Conservation (phyloP, 2,113 vertebrate species). For the Ceyx cyanopectus region DNA sequence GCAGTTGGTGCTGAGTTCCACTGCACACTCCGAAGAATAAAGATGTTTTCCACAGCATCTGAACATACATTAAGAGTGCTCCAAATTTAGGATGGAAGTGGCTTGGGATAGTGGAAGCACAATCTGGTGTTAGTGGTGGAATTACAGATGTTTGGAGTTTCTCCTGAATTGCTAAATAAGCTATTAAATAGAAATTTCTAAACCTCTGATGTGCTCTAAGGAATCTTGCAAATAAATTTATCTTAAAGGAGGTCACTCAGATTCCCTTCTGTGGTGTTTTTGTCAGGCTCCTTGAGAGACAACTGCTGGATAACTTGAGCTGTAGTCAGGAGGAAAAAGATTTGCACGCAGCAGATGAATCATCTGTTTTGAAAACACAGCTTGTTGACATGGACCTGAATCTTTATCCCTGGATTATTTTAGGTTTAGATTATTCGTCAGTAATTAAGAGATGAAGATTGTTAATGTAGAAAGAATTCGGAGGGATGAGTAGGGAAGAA, state of each 20-base stretch:
- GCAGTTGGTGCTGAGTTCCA: background rate
- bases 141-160: background rate
- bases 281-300: background rate
- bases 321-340: background rate
- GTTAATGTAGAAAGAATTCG: background rate
- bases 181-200: background rate
- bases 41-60: background rate
- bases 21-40: background rate
- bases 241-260: background rate
- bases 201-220: background rate
- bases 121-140: background rate
- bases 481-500: background rate
- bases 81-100: background rate
- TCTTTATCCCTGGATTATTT: background rate
- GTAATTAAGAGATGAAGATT: background rate
- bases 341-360: background rate
- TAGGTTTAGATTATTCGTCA: background rate
- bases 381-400: background rate
- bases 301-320: background rate
- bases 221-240: background rate
- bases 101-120: background rate
- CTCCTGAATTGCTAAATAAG: background rate
- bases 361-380: background rate
- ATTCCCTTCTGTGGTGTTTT: background rate
- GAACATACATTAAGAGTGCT: background rate